phyloP scores from a whole-genome alignment of 2,888 invertebrate species.

The Epinotia brunnichana region DNA sequence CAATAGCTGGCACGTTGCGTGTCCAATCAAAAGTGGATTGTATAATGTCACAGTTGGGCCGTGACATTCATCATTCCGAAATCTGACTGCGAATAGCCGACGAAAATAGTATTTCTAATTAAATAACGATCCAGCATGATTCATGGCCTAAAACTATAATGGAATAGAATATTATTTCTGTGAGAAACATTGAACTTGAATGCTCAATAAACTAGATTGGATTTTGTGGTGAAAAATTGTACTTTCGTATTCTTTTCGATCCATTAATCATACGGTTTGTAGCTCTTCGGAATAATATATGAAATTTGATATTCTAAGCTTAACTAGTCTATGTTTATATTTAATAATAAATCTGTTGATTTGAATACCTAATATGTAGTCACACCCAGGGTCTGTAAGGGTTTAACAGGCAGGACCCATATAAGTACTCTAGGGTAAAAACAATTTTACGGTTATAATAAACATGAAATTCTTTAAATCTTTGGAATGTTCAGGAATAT shows the following conservation, averaged over 20 bases:
- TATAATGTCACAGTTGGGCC: conserved; percentile 41
- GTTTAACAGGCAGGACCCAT: too few species aligned
- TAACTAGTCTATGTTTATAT: too few species aligned
- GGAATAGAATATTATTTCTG: conserved; percentile 7
- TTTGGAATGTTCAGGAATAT: too few species aligned
- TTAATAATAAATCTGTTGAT: too few species aligned
- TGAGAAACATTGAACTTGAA: not conserved
- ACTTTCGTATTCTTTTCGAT: not conserved
- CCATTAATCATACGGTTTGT: not conserved
- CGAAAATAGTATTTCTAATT: conserved; percentile 38
- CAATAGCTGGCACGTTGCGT: conserved; percentile 38
- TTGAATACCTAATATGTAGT: too few species aligned
- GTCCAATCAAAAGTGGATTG: conserved; percentile 44
- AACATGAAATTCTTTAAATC: too few species aligned
- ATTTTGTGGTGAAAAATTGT: not conserved
- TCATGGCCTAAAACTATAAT: conserved; percentile 14
- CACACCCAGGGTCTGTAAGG: too few species aligned
- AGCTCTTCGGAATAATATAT: not conserved
- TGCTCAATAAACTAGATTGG: conserved; percentile 5
- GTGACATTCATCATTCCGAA: conserved; percentile 40
- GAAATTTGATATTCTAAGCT: too few species aligned
- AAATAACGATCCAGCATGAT: conserved; percentile 19
- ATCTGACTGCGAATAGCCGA: conserved; percentile 27
- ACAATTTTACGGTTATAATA: too few species aligned
- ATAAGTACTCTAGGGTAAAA: too few species aligned